Evolutionary conservation across 92 coral and sea anemone genomes (phyloP).

Genomic region (Desmophyllum pertusum): DNA sequence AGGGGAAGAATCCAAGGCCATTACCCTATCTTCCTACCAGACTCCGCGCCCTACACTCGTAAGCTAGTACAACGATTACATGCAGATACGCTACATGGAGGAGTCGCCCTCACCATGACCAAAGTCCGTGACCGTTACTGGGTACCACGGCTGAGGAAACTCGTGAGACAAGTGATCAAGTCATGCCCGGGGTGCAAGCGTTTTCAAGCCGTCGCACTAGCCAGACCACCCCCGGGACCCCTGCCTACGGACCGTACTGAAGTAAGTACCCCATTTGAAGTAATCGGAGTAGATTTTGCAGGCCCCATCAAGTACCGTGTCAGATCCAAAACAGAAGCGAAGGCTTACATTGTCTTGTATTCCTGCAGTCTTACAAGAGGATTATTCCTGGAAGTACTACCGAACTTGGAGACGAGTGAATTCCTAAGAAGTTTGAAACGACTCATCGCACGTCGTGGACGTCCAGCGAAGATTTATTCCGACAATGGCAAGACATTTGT

Average conservation of each 20-base stretch:
- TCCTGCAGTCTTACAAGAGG: constrained; percentile 25
- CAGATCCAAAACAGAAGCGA: constrained; percentile 7
- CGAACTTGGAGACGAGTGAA: constrained; percentile 14
- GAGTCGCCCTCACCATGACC: too few relatives aligned
- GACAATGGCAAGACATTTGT: background rate
- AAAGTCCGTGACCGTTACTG: too few relatives aligned
- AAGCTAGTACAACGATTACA: background rate
- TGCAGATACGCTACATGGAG: background rate
- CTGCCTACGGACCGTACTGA: too few relatives aligned
- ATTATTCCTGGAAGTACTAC: constrained; percentile 12
- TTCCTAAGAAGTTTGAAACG: constrained; percentile 20
- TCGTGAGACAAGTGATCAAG: too few relatives aligned
- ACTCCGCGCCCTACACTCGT: background rate
- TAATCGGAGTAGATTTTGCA: background rate
- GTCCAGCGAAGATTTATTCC: constrained; percentile 26
- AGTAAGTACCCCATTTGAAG: too few relatives aligned
- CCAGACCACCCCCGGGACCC: too few relatives aligned
- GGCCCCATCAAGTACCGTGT: constrained; percentile 34
- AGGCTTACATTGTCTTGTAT: constrained; percentile 1
- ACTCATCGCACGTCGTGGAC: constrained; percentile 9
- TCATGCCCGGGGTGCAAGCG: too few relatives aligned
- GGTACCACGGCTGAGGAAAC: too few relatives aligned
- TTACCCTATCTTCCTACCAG: background rate
- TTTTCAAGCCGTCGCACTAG: too few relatives aligned
- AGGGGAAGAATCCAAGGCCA: background rate